Conservation (phyloP, 1,140 invertebrate species). For the Laodelphax striatellus region DNA sequence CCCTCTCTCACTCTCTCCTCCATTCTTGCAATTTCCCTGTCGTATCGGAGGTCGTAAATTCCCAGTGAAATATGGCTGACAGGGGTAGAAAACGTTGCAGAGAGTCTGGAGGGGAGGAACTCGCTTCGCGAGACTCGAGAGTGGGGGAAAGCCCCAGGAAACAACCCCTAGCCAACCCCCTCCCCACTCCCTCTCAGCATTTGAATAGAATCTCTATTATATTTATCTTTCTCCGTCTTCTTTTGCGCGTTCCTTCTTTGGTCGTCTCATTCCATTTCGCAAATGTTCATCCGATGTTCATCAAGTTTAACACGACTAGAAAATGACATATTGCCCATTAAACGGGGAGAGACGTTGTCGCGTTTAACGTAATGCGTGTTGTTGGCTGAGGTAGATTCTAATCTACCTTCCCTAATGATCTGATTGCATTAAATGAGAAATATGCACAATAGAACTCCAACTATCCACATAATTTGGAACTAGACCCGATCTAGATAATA, state of each 20-base stretch:
- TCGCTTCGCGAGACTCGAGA: background rate
- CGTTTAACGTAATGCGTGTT: no score
- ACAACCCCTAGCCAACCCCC: background rate
- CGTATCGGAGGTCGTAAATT: constrained; percentile 38
- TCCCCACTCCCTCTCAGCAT: background rate
- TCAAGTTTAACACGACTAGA: no score
- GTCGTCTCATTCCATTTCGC: no score
- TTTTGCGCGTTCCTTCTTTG: background rate
- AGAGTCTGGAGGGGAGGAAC: constrained; percentile 3
- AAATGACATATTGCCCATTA: no score
- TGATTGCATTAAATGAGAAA: no score
- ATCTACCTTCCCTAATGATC: no score
- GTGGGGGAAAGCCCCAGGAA: background rate
- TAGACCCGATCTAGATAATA: no score
- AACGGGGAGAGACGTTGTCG: no score
- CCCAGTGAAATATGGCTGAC: constrained; percentile 33
- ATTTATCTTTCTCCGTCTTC: background rate
- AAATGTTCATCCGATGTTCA: no score
- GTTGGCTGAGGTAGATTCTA: no score
- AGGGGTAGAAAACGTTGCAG: constrained; percentile 7
- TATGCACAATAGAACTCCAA: no score
- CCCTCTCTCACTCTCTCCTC: constrained; percentile 18
- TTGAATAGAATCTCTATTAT: constrained; percentile 1
- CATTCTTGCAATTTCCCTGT: constrained; percentile 41
- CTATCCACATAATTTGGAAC: no score